Conservation (phyloP, 2,113 vertebrate genomes). For the Chlamydotis undulata region DNA sequence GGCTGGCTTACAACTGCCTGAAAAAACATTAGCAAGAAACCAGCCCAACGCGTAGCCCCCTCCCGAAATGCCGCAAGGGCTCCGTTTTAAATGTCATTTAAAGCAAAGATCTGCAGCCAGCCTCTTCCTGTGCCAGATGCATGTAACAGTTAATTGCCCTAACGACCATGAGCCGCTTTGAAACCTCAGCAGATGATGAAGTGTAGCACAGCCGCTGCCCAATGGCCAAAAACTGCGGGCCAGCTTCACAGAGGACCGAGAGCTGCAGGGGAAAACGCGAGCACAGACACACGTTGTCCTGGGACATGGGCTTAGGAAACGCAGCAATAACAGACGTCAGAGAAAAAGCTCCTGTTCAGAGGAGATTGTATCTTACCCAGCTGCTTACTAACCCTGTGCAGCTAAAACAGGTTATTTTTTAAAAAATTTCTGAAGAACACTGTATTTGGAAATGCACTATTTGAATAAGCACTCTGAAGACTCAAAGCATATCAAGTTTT, state of each 20-base stretch:
- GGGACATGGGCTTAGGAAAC: neutral
- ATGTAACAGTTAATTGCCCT: neutral
- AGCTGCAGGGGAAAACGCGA: neutral
- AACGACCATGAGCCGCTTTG: neutral
- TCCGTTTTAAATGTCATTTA: neutral
- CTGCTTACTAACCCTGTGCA: neutral
- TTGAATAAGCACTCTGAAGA: neutral
- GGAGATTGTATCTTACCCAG: neutral
- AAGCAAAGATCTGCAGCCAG: neutral
- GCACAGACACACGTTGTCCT: neutral
- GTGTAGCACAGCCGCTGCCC: neutral
- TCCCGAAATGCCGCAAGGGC: neutral
- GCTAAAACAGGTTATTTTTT: neutral
- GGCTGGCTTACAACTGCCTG: neutral
- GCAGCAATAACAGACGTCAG: neutral
- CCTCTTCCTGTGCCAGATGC: neutral
- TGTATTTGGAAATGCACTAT: neutral
- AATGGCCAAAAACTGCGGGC: neutral
- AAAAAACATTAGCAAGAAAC: neutral
- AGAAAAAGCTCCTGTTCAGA: slow-evolving; percentile 10
- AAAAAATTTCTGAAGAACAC: neutral
- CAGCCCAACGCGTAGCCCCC: neutral
- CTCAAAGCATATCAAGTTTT: neutral
- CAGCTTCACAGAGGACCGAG: neutral
- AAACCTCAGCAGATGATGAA: neutral